These are phyloP conservation scores for Psammodynastes pulverulentus DNA, from an alignment of 2,113 vertebrate species.

Conservation along the genomic window DNA sequence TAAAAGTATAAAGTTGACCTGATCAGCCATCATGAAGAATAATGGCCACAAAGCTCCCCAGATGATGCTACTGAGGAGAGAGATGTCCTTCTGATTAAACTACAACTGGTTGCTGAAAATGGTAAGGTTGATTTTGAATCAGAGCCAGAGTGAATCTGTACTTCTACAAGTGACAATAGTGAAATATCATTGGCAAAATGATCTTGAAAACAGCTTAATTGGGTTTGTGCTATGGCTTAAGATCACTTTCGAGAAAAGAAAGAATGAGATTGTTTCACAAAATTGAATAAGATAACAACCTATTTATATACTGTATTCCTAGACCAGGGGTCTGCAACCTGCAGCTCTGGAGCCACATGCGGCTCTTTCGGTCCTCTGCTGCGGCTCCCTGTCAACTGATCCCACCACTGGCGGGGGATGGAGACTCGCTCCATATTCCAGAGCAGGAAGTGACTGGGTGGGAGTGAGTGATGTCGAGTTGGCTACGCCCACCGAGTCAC, in stretches of 20 bases:
- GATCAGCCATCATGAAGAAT: not conserved
- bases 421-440: too few species aligned
- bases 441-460: too few species aligned
- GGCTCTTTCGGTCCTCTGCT: too few species aligned
- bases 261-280: not conserved
- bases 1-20: not conserved
- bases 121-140: not conserved
- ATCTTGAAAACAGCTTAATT: not conserved
- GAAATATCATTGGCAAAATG: not conserved
- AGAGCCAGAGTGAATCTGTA: too few species aligned
- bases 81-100: not conserved
- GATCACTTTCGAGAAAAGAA: not conserved
- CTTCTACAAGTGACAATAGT: not conserved
- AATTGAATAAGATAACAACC: not conserved
- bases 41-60: not conserved
- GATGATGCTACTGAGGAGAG: not conserved
- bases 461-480: too few species aligned
- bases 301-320: not conserved
- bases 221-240: not conserved
- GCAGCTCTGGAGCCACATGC: too few species aligned
- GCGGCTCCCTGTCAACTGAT: too few species aligned
- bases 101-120: not conserved
- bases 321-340: too few species aligned
- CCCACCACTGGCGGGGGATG: too few species aligned
- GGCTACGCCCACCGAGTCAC: too few species aligned